Evolutionary conservation across 2,113 vertebrate species (phyloP).

Genomic region (Limanda limanda): DNA sequence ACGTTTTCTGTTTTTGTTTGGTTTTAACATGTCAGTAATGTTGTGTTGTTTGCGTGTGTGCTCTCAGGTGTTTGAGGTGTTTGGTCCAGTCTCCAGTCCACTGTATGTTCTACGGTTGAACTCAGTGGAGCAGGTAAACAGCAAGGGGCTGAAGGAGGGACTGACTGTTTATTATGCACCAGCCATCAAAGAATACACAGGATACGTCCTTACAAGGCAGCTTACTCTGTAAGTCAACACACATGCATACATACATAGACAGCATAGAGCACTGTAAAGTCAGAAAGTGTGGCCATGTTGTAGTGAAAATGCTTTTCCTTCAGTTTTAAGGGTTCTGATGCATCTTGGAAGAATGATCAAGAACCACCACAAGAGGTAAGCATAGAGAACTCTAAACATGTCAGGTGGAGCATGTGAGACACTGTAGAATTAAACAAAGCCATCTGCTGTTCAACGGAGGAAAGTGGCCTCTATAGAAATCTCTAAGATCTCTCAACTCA

Average conservation of each 20-base stretch:
- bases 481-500: too few species aligned
- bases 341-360: constrained; percentile 97
- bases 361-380: constrained; percentile 91
- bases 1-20: neutral
- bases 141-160: constrained; percentile 84
- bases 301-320: constrained; percentile 8
- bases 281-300: neutral
- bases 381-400: neutral
- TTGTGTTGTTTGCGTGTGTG: constrained; percentile 16
- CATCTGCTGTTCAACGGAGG: too few species aligned
- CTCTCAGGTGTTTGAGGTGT: constrained; percentile 93
- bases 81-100: constrained; percentile 92
- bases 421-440: too few species aligned
- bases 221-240: constrained; percentile 78
- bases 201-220: constrained; percentile 90
- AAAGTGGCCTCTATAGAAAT: too few species aligned
- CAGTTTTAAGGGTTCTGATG: constrained; percentile 93
- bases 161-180: constrained; percentile 90
- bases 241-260: neutral
- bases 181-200: constrained; percentile 89
- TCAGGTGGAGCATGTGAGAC: neutral
- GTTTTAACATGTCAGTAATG: neutral
- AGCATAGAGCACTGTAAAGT: neutral
- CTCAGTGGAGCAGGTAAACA: constrained; percentile 85
- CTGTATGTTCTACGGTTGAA: constrained; percentile 93